Base-by-base conservation (phyloP, 2,797 vertebrate genomes). In the Selene dorsalis region DNA sequence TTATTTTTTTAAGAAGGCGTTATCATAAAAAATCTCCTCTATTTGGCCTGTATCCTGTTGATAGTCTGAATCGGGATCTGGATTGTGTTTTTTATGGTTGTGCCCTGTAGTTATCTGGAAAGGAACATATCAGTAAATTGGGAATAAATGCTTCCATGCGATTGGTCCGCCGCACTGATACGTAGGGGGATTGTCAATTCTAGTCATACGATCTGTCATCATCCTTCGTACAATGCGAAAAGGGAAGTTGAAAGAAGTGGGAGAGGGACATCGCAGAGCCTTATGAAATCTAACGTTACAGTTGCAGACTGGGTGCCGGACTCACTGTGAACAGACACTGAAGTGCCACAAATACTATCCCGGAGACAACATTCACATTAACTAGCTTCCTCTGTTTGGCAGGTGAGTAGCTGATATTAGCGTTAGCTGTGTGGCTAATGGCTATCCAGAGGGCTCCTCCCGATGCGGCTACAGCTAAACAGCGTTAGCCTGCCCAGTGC, bases 231-330 rank as follows among this genome's bases (percentile, higher is more conserved):
- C 90, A 65, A 92, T 90, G 93, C 86, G 80, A 93, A 91, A 90
- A 86, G 90, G 93, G 94, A 95, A 95, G 94, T 94, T 93, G 91
- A 90, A 79, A 90, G 89, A 91, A 94, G 92, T 92, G 89, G 86
- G 84, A 91, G 88, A 84, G 87, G 72, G 88, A 88, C 88, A 81
- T 85, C 86, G 86, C 86, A 39, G 80, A 90, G 85, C 84, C 67
- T 72, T 53, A 85, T 88, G 85, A 92, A 63, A 78, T 30, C 79
- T n/a, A 75, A 35, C 53, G 24, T 41, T 22, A 24, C 70, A 20
- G 47, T 8, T 55, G 60, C 86, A 58, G 74, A 9, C 68, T 53
- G 77, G 75, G 13, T n/a, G 2, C 56, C 66, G 77, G 47, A 64
- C 53, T 55, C 79, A 35, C 60, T 73, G 78, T 75, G 69, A 84